A percentile compares a stretch with the other conserved stretches of the same genome.
These are phyloP conservation scores for Hormiphora californensis DNA, from an alignment of 37 sponge, comb jelly and placozoan species.

Conservation along the genomic window DNA sequence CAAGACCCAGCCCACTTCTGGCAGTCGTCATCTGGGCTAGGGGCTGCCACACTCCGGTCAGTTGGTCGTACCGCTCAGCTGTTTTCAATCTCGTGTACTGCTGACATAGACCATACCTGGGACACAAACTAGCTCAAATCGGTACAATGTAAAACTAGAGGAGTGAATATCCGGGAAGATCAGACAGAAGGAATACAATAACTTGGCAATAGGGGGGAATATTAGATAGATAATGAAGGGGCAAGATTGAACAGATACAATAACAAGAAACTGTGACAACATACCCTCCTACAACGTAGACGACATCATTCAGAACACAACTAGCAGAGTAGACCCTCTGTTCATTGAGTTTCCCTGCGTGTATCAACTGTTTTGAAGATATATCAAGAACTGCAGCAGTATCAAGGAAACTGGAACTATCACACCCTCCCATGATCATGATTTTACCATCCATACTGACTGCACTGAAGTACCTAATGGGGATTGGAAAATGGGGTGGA, in stretches of 20 bases:
- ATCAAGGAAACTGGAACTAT: slow-evolving; percentile 8
- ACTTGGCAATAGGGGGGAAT: no score
- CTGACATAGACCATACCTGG: slow-evolving; percentile 8
- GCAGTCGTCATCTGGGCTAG: background rate
- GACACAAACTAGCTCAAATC: background rate
- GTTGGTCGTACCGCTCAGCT: slow-evolving; percentile 50
- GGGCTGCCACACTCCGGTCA: slow-evolving; percentile 29
- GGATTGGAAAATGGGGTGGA: background rate
- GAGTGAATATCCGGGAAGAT: no score
- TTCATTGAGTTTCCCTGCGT: slow-evolving; percentile 11
- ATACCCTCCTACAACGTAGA: slow-evolving; percentile 51
- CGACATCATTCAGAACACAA: slow-evolving; percentile 8
- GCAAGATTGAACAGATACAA: background rate
- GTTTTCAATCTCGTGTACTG: background rate
- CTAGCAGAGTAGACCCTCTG: slow-evolving; percentile 33
- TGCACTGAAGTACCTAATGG: slow-evolving; percentile 33
- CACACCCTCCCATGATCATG: slow-evolving; percentile 53
- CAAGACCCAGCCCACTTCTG: slow-evolving; percentile 35
- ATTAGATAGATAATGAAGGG: background rate
- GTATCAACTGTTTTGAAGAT: slow-evolving; percentile 14
- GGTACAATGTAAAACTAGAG: no score
- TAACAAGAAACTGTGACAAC: background rate
- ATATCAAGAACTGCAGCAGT: slow-evolving; percentile 46
- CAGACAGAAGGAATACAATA: no score
- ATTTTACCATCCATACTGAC: slow-evolving; percentile 27